Evolutionary conservation across 1,140 invertebrate genomes (phyloP), one percentile per base, ranked within the genome.

Genomic region (Neodiprion virginianus): DNA sequence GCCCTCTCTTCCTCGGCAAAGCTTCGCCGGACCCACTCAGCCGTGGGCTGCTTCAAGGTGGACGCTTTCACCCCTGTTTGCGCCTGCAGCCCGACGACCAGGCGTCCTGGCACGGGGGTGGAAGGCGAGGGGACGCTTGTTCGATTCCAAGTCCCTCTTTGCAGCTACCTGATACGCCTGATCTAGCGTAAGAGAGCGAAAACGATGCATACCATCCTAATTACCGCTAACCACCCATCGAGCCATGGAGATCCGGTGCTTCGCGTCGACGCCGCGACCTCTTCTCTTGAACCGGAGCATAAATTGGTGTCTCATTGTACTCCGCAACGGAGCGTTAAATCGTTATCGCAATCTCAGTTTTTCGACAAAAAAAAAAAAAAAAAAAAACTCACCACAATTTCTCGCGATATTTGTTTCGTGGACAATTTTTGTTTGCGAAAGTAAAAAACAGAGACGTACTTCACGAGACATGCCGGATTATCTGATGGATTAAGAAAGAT

Each of bases 121-220:
- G 53, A 61, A 40, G 28, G 28, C 5, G 28, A 40, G 5, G 28
- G 28, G 28, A 40, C 1, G 53, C 53, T 14, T 5, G 53, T 12
- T 61, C 11, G n/a, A 61, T 5, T 61, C 53, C 53, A 61, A 61
- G 53, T 61, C 53, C 53, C 53, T 61, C 53, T 61, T 61, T 61
- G 53, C 53, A 61, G 53, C 8, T 61, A 61, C 53, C 53, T 61
- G 53, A 61, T 61, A 61, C 53, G 53, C 53, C 53, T 17, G 53
- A 61, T 61, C 53, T 12, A 61, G 53, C 53, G 53, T 61, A 61
- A 17, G 53, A 61, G 53, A 61, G 53, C 53, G 53, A 61, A 61
- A 61, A 61, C 53, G 53, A 17, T 61, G 53, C 53, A 40, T 40
- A 40, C 2, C 28, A 40, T 2, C 28, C 28, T 40, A 40, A 40